Evolutionary conservation across 2,888 invertebrate species (phyloP), one percentile per base, ranked within the genome.

Genomic region (Dromius quadrimaculatus): DNA sequence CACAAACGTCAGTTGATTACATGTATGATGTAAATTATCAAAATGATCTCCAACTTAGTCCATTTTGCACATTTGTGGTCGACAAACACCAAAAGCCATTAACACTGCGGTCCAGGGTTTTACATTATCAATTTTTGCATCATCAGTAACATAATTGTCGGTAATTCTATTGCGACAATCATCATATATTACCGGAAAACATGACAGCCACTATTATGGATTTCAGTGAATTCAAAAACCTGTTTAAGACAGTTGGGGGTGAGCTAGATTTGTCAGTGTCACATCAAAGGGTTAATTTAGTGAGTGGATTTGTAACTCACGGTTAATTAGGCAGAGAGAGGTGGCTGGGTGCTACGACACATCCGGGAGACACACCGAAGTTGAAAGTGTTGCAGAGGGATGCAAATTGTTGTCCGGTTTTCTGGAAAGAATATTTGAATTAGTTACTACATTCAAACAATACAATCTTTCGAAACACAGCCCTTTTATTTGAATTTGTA

Each of bases 241-340:
- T n/a, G n/a, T n/a, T n/a, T n/a, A n/a, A n/a, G n/a, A n/a, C n/a
- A n/a, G n/a, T n/a, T n/a, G n/a, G n/a, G 5, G 32, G 9, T 32
- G 6, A n/a, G 22, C 22, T 54, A 65, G 50, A 54, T 68, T 68
- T 68, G 68, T 59, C 68, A 59, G 45, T 50, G 62, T 17, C 59
- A 70, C 50, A 70, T 70, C 70, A 70, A 70, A 70, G 70, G 70
- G 47, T 38, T 62, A 70, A 70, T 70, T 62, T 57, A 70, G 61
- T 61, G 70, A 70, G 70, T 70, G 70, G 70, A 70, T 70, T 70
- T 62, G 62, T 59, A 70, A 70, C 70, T 70, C 62, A 70, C 70
- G 62, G 62, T 62, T 70, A 70, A 70, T 70, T 70, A 62, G 62
- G 62, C 70, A 41, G 47, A 28, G 64, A 23, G 47, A 32, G 70